These are phyloP conservation scores for Philopotamus ludificatus DNA, from an alignment of 1,140 invertebrate genomes.

Conservation along the genomic window DNA sequence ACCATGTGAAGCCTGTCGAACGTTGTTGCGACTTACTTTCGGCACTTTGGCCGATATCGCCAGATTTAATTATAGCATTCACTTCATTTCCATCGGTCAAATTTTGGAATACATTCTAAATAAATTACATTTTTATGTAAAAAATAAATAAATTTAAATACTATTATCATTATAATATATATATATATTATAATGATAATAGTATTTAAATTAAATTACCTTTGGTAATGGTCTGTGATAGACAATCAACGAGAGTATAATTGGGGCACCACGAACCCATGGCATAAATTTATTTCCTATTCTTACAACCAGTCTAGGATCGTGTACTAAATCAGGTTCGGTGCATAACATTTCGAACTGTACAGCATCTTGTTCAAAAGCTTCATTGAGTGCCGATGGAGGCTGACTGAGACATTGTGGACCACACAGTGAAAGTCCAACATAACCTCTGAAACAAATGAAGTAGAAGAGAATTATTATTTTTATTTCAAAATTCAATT, in stretches of 20 bases:
- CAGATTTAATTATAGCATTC: slow-evolving; percentile 44
- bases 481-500: not conserved
- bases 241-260: slow-evolving; percentile 79
- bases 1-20: slow-evolving; percentile 58
- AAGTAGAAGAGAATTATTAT: not conserved
- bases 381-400: slow-evolving; percentile 48
- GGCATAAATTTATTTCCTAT: slow-evolving; percentile 86
- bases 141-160: not conserved
- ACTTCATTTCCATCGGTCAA: slow-evolving; percentile 46
- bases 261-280: slow-evolving; percentile 84
- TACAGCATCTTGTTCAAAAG: slow-evolving; percentile 74
- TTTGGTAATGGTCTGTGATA: slow-evolving; percentile 80
- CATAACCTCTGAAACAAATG: slow-evolving; percentile 34
- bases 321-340: slow-evolving; percentile 75
- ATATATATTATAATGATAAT: not conserved
- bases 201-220: slow-evolving; percentile 45
- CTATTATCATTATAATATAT: not conserved
- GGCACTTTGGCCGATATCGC: slow-evolving; percentile 44
- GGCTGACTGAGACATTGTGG: slow-evolving; percentile 29
- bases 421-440: slow-evolving; percentile 38
- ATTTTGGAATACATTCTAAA: slow-evolving; percentile 49
- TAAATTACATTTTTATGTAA: not conserved
- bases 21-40: slow-evolving; percentile 48
- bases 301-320: slow-evolving; percentile 85
- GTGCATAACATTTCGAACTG: slow-evolving; percentile 81